Conservation (phyloP, 2,113 vertebrate genomes). For the Strix uralensis region DNA sequence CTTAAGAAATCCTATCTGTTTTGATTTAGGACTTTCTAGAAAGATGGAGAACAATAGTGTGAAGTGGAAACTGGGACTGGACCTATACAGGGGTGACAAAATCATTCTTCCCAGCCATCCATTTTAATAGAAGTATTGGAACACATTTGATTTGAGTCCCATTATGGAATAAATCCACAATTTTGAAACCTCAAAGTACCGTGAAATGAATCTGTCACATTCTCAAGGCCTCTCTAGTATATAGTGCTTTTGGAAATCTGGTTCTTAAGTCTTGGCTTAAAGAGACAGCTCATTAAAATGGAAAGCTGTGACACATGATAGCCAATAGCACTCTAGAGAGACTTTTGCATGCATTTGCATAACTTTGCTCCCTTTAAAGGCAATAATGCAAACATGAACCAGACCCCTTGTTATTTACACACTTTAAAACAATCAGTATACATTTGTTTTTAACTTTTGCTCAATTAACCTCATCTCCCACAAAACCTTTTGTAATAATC, state of each 20-base stretch:
- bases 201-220: constrained; percentile 11
- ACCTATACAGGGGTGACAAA: background rate
- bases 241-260: background rate
- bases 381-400: background rate
- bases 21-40: background rate
- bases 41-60: background rate
- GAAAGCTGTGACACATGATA: background rate
- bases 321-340: background rate
- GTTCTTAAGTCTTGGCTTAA: background rate
- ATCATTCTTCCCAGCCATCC: background rate
- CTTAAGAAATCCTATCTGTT: background rate
- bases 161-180: background rate
- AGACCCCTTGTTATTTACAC: background rate
- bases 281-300: background rate
- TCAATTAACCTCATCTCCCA: background rate
- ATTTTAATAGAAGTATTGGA: background rate
- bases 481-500: background rate
- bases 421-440: background rate
- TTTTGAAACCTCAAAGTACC: background rate
- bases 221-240: background rate
- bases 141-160: background rate
- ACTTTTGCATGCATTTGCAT: background rate
- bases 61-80: background rate
- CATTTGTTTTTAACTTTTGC: background rate
- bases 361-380: background rate